Percentiles rank a stretch among this genome's conserved stretches.
These are phyloP conservation scores for Hozukius guyotensis DNA, from an alignment of 2,797 vertebrate species.

Conservation along the genomic window DNA sequence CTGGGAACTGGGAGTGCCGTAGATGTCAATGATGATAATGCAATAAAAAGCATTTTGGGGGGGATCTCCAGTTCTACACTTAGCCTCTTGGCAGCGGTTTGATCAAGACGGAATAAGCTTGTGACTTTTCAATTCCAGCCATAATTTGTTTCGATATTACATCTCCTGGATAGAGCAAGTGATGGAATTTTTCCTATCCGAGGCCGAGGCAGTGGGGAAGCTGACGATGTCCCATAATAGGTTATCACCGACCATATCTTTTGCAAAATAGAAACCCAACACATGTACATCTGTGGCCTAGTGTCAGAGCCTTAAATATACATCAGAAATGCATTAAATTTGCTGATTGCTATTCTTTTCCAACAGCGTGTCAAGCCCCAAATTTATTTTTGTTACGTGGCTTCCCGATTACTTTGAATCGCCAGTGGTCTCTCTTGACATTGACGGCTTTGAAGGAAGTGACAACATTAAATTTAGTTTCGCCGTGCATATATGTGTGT, in stretches of 20 bases:
- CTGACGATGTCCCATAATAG: constrained; percentile 95
- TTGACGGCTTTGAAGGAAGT: constrained; percentile 84
- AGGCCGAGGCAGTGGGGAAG: constrained; percentile 79
- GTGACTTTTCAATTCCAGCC: constrained; percentile 99
- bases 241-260: constrained; percentile 95
- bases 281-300: constrained; percentile 99
- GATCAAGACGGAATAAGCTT: constrained; percentile 98
- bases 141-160: constrained; percentile 99
- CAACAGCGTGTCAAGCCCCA: constrained; percentile 89
- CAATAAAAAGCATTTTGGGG: constrained; percentile 91
- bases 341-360: constrained; percentile 96
- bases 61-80: constrained; percentile 92
- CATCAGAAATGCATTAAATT: constrained; percentile 99
- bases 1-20: constrained; percentile 77
- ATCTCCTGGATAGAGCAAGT: constrained; percentile 91
- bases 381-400: constrained; percentile 88
- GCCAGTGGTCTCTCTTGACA: constrained; percentile 85
- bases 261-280: constrained; percentile 98
- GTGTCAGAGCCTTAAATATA: constrained; percentile 96
- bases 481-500: constrained; percentile 54
- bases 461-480: constrained; percentile 77
- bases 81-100: constrained; percentile 96
- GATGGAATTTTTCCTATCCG: constrained; percentile 95
- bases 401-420: constrained; percentile 92
- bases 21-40: constrained; percentile 96